Percentiles rank a stretch among this genome's conserved stretches.
Conservation (phyloP, 2,113 vertebrate species). For the Regulus satrapa region DNA sequence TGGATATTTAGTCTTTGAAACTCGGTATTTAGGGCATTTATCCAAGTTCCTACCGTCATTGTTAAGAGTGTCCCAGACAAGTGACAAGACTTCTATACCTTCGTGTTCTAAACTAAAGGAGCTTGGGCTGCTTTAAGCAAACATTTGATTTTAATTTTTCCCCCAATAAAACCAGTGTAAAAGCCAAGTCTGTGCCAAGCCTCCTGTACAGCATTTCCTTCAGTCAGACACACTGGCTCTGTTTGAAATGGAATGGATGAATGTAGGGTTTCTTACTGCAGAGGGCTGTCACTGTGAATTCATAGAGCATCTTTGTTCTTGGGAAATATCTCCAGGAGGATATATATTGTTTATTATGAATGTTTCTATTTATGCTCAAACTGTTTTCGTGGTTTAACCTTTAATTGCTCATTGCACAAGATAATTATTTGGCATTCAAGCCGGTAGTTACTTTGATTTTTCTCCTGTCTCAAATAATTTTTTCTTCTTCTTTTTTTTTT, state of each 20-base stretch:
- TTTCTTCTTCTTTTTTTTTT: background rate
- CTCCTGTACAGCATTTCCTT: background rate
- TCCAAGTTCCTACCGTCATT: background rate
- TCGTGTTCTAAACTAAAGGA: background rate
- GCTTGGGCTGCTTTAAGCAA: background rate
- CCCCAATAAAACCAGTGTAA: background rate
- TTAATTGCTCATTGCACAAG: background rate
- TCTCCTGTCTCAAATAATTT: background rate
- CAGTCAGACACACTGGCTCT: background rate
- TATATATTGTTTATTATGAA: background rate
- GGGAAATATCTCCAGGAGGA: background rate
- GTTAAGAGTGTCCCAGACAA: background rate
- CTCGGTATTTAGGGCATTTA: background rate
- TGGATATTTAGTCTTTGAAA: background rate
- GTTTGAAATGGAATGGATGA: background rate
- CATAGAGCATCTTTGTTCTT: background rate
- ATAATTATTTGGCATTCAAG: background rate
- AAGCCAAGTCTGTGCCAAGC: background rate
- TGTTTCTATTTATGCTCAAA: background rate
- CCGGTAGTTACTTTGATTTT: background rate
- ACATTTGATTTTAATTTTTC: background rate
- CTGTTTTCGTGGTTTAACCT: background rate
- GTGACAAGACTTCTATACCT: background rate
- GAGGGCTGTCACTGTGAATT: background rate
- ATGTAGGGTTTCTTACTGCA: background rate